Percentiles rank a stretch among this genome's conserved stretches.
Conservation (phyloP, 2,888 invertebrate genomes). For the Acleris sparsana region DNA sequence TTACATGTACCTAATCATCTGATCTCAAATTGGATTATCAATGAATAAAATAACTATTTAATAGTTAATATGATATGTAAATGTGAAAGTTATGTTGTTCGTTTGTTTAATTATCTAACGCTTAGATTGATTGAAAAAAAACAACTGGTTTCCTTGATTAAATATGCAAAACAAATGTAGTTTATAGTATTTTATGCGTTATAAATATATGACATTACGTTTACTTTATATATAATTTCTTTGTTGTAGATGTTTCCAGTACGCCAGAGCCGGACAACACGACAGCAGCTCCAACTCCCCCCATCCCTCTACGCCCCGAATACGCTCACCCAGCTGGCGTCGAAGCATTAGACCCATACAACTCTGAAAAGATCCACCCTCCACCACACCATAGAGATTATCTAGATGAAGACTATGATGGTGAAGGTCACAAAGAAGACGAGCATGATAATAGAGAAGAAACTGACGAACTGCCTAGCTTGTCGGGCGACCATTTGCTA, state of each 20-base stretch:
- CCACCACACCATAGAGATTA: constrained; percentile 71
- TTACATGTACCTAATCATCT: too few relatives aligned
- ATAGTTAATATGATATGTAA: too few relatives aligned
- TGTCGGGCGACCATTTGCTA: constrained; percentile 74
- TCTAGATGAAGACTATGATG: constrained; percentile 78
- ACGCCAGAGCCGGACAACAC: constrained; percentile 66
- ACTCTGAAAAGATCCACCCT: constrained; percentile 72
- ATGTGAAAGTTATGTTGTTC: too few relatives aligned
- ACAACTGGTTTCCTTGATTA: too few relatives aligned
- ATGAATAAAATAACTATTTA: too few relatives aligned
- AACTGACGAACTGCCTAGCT: constrained; percentile 75
- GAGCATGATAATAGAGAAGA: constrained; percentile 78
- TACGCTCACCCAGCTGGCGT: constrained; percentile 78
- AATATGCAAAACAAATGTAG: too few relatives aligned
- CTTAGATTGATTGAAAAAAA: too few relatives aligned
- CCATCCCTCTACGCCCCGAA: constrained; percentile 73
- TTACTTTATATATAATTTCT: background rate
- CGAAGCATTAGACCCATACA: constrained; percentile 77
- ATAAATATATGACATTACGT: too few relatives aligned
- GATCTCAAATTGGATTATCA: too few relatives aligned
- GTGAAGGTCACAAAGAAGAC: constrained; percentile 74
- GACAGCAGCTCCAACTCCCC: constrained; percentile 63
- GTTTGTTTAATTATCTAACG: too few relatives aligned
- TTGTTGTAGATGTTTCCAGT: constrained; percentile 73
- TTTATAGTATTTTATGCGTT: too few relatives aligned